Evolutionary conservation across 1,140 invertebrate species (phyloP).

Genomic region (Hylaeus volcanicus): DNA sequence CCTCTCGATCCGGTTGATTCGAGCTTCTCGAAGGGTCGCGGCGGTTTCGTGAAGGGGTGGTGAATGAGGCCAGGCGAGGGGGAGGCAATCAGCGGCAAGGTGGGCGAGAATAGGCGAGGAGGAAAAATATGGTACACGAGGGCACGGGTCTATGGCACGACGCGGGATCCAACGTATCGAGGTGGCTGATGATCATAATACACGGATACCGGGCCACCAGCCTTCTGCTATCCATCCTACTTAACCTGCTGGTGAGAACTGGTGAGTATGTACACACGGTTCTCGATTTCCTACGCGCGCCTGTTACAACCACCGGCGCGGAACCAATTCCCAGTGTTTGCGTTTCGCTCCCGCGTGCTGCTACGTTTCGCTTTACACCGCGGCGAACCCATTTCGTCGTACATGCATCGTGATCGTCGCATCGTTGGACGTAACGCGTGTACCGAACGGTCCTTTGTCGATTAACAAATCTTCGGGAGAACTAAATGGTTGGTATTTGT

Average conservation of each 20-base stretch:
- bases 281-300: conserved; percentile 19
- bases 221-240: conserved; percentile 65
- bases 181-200: conserved; percentile 70
- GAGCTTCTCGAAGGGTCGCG: no score
- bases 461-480: no score
- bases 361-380: neutral
- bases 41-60: conserved; percentile 11
- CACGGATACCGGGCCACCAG: conserved; percentile 66
- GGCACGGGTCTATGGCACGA: conserved; percentile 64
- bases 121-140: conserved; percentile 68
- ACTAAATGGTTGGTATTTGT: no score
- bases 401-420: conserved; percentile 14
- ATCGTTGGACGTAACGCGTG: conserved; percentile 13
- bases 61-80: conserved; percentile 58
- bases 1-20: no score
- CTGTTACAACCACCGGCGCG: neutral
- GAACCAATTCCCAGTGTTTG: conserved; percentile 10
- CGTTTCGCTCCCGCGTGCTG: conserved; percentile 13
- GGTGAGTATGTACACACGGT: conserved; percentile 57
- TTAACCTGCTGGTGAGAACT: conserved; percentile 68
- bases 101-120: conserved; percentile 44
- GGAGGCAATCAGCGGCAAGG: conserved; percentile 35
- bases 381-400: conserved; percentile 24
- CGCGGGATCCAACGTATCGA: conserved; percentile 64
- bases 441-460: neutral